Evolutionary conservation across 2,888 invertebrate species (phyloP).

Genomic region (Andrena hattorfiana): DNA sequence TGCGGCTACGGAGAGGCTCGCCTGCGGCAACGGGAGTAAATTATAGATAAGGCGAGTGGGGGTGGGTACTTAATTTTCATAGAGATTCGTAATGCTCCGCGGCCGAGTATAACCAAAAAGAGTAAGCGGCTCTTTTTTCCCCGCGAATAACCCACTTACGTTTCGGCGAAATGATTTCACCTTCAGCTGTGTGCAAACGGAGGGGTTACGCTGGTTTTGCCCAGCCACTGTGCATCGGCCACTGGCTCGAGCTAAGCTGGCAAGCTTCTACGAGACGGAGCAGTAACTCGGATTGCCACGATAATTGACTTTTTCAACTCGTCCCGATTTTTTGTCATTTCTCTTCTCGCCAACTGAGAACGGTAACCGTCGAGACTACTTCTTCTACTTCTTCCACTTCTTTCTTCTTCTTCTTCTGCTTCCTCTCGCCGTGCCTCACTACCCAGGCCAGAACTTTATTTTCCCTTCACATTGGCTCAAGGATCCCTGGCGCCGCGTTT

Average conservation of each 20-base stretch:
- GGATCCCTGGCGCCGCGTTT: constrained; percentile 73
- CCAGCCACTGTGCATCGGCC: neutral
- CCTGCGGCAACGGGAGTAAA: constrained; percentile 35
- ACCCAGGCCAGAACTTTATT: constrained; percentile 68
- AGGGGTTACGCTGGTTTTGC: constrained; percentile 11
- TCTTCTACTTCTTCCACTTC: constrained; percentile 33
- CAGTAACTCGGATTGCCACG: constrained; percentile 58
- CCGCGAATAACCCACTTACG: constrained; percentile 37
- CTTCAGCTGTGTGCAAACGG: constrained; percentile 34
- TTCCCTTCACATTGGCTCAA: constrained; percentile 59
- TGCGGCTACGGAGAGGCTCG: neutral
- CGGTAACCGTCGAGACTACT: constrained; percentile 39
- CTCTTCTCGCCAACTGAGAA: constrained; percentile 47
- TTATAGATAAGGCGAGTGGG: constrained; percentile 57
- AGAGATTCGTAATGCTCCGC: constrained; percentile 54
- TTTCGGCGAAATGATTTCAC: constrained; percentile 42
- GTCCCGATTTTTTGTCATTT: constrained; percentile 59
- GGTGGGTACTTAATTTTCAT: constrained; percentile 62
- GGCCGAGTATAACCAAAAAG: constrained; percentile 6
- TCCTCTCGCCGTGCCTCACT: constrained; percentile 18
- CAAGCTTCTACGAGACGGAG: constrained; percentile 35
- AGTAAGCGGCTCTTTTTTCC: neutral
- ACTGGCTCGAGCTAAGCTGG: constrained; percentile 28
- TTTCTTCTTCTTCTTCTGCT: constrained; percentile 22
- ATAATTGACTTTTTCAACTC: constrained; percentile 73